phyloP scores from a whole-genome alignment of 2,888 invertebrate species.

The Adela reaumurella region DNA sequence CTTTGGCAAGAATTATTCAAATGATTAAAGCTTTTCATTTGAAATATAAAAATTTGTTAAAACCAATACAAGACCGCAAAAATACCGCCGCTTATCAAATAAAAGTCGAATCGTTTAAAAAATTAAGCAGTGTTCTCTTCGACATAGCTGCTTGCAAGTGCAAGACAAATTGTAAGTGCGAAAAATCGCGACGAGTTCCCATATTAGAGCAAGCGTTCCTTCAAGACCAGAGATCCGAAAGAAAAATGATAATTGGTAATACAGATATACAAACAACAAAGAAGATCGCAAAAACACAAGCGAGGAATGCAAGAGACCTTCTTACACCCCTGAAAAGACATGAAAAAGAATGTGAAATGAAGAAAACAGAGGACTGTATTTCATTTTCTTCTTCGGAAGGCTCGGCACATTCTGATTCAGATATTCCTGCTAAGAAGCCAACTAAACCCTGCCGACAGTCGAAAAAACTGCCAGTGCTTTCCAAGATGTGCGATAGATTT shows the following conservation, averaged over 20 bases:
- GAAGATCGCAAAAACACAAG: slow-evolving; percentile 3
- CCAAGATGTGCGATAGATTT: slow-evolving; percentile 9
- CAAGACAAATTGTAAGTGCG: too few relatives aligned
- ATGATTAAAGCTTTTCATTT: too few relatives aligned
- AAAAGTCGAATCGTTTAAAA: too few relatives aligned
- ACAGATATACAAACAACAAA: slow-evolving; percentile 3
- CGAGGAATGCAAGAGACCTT: slow-evolving; percentile 3
- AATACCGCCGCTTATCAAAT: too few relatives aligned
- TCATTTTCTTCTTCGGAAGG: slow-evolving; percentile 3
- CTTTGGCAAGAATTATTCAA: too few relatives aligned
- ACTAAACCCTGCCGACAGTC: neutral
- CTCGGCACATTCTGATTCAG: slow-evolving; percentile 1
- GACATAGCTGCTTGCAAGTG: too few relatives aligned
- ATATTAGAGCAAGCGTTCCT: slow-evolving; percentile 7
- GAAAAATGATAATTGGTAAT: slow-evolving; percentile 7
- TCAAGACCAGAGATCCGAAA: slow-evolving; percentile 6
- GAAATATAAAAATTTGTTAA: too few relatives aligned
- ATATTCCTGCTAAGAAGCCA: neutral
- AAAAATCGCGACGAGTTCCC: too few relatives aligned
- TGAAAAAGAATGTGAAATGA: slow-evolving; percentile 1
- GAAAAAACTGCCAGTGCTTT: slow-evolving; percentile 5
- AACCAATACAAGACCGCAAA: too few relatives aligned
- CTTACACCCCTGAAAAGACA: slow-evolving; percentile 1
- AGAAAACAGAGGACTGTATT: slow-evolving; percentile 1
- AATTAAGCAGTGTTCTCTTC: too few relatives aligned